A percentile compares a stretch with the other conserved stretches of the same genome.
Evolutionary conservation across 2,888 invertebrate genomes (phyloP).

Genomic region (Abscondita cerata): DNA sequence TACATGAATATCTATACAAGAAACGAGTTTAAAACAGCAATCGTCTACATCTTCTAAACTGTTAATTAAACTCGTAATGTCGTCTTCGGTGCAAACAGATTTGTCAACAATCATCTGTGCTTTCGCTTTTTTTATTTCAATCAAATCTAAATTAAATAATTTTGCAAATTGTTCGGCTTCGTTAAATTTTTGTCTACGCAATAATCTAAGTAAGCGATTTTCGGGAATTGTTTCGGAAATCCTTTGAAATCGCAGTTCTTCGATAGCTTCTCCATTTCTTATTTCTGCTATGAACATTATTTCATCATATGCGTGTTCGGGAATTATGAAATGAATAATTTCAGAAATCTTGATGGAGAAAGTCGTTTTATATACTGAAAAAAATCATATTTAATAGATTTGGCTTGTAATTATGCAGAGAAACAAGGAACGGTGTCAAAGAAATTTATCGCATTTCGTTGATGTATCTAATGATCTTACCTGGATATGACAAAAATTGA

Average conservation of each 20-base stretch:
- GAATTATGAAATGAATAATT: slow-evolving; percentile 42
- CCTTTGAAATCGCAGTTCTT: slow-evolving; percentile 48
- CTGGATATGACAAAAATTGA: slow-evolving; percentile 32
- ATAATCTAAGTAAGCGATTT: slow-evolving; percentile 57
- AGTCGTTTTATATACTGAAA: slow-evolving; percentile 40
- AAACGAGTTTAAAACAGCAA: slow-evolving; percentile 57
- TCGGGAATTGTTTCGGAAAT: slow-evolving; percentile 59
- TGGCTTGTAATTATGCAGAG: no score
- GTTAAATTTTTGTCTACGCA: slow-evolving; percentile 58
- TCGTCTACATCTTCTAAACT: slow-evolving; percentile 58
- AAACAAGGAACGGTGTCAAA: no score
- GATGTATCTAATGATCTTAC: slow-evolving; percentile 13
- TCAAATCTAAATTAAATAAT: slow-evolving; percentile 55
- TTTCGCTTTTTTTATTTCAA: slow-evolving; percentile 57
- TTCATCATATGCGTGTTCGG: slow-evolving; percentile 47
- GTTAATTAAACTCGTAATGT: slow-evolving; percentile 54
- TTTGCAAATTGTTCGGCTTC: slow-evolving; percentile 61
- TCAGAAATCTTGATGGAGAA: slow-evolving; percentile 46
- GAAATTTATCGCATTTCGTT: no score
- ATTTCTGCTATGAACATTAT: slow-evolving; percentile 47
- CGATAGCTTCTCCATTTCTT: slow-evolving; percentile 30
- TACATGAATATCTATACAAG: slow-evolving; percentile 49
- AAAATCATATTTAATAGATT: slow-evolving; percentile 7
- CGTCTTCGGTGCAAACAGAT: slow-evolving; percentile 43
- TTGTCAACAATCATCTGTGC: slow-evolving; percentile 54